Evolutionary conservation across 2,888 invertebrate species (phyloP).

Genomic region (Plagodis pulveraria): DNA sequence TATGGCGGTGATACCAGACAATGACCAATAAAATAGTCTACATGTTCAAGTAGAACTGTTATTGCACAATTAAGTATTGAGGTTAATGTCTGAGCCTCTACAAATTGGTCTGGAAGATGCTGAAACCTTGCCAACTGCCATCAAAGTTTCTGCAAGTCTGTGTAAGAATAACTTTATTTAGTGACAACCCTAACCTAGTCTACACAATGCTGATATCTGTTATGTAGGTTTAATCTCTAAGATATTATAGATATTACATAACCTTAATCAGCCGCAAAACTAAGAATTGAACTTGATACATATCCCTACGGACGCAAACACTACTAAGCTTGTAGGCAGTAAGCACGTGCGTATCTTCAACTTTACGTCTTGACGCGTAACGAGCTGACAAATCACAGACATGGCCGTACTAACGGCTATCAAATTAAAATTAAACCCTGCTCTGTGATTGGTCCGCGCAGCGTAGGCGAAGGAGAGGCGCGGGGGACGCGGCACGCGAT

Average conservation of each 20-base stretch:
- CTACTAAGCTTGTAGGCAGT: conserved; percentile 1
- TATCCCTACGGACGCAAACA: conserved; percentile 5
- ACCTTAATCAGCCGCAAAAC: conserved; percentile 5
- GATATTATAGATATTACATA: conserved; percentile 13
- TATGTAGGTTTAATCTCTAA: background rate
- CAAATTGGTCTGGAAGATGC: conserved; percentile 4
- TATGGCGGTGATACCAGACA: conserved; percentile 6
- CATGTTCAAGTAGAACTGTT: conserved; percentile 10
- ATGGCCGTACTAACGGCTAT: conserved; percentile 63
- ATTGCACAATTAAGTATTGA: conserved; percentile 11
- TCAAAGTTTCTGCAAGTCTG: background rate
- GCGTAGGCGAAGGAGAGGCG: conserved; percentile 42
- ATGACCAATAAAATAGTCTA: conserved; percentile 9
- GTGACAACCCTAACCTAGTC: background rate
- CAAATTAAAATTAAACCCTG: conserved; percentile 78
- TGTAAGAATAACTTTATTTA: background rate
- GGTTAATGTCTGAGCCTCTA: conserved; percentile 12
- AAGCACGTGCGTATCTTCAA: conserved; percentile 40
- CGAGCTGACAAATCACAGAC: conserved; percentile 70
- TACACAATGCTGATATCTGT: background rate
- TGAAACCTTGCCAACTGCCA: conserved; percentile 15
- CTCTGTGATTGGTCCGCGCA: conserved; percentile 63
- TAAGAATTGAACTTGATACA: no score
- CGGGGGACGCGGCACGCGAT: conserved; percentile 56
- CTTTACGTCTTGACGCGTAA: conserved; percentile 54